Evolutionary conservation across 2,888 invertebrate species (phyloP).

Genomic region (Sisyra nigra): DNA sequence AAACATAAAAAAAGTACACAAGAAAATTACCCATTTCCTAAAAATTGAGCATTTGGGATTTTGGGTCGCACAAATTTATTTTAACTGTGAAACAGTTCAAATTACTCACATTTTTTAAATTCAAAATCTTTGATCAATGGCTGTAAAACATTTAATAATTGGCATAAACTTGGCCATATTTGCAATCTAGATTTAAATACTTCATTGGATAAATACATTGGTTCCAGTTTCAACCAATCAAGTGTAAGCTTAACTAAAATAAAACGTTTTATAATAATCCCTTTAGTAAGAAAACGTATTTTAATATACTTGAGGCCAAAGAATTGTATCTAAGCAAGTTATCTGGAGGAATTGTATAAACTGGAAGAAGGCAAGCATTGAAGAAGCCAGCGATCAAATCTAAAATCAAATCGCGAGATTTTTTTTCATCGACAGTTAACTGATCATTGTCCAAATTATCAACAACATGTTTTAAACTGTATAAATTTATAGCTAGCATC

Average conservation of each 20-base stretch:
- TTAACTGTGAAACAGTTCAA: background rate
- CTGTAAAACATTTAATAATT: constrained; percentile 51
- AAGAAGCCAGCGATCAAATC: constrained; percentile 47
- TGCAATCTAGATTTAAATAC: constrained; percentile 43
- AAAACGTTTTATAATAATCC: background rate
- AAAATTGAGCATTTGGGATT: too few relatives aligned
- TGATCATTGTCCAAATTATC: constrained; percentile 28
- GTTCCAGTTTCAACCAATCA: constrained; percentile 48
- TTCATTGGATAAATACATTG: constrained; percentile 31
- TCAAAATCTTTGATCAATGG: constrained; percentile 31
- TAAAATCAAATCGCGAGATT: constrained; percentile 38
- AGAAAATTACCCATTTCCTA: too few relatives aligned
- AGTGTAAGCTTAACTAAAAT: constrained; percentile 55
- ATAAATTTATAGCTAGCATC: constrained; percentile 63
- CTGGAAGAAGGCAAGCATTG: constrained; percentile 51
- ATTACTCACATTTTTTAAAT: constrained; percentile 34
- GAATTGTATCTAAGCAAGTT: constrained; percentile 45
- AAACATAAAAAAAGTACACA: too few relatives aligned
- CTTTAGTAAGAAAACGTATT: too few relatives aligned
- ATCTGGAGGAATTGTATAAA: constrained; percentile 49
- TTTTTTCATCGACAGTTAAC: constrained; percentile 38
- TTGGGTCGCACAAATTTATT: too few relatives aligned
- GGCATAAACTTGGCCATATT: constrained; percentile 66
- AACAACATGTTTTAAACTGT: constrained; percentile 43
- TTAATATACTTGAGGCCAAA: constrained; percentile 53